phyloP scores from a whole-genome alignment of 2,797 vertebrate genomes.

The Eremophila alpestris region DNA sequence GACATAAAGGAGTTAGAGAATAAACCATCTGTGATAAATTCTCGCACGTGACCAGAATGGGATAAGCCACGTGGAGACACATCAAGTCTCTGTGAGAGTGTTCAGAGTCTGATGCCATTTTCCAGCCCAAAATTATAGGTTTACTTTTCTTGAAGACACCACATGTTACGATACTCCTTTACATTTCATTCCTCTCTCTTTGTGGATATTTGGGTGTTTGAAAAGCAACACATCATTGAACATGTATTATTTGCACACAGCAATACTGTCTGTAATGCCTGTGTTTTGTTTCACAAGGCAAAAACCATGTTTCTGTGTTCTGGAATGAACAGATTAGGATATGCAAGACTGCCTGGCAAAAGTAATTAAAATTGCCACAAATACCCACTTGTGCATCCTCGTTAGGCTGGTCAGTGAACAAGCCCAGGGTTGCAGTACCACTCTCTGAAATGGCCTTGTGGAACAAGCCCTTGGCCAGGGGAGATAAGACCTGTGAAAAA shows the following conservation, averaged over 20 bases:
- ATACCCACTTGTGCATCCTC: constrained; percentile 26
- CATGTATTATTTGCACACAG: not conserved
- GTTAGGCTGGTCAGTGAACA: not conserved
- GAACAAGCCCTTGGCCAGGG: constrained; percentile 82
- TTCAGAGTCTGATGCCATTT: not conserved
- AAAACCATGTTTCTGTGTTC: not conserved
- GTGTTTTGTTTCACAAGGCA: not conserved
- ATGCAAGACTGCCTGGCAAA: not conserved
- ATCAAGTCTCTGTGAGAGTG: no score
- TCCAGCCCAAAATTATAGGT: not conserved
- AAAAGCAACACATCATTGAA: not conserved
- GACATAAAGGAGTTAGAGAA: not conserved
- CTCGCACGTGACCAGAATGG: no score
- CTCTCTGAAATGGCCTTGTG: constrained; percentile 88
- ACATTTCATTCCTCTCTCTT: not conserved
- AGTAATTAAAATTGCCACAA: not conserved
- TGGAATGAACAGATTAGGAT: not conserved
- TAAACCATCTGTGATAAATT: no score
- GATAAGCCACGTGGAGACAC: no score
- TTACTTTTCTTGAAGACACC: not conserved
- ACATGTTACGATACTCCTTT: not conserved
- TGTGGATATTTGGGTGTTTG: not conserved
- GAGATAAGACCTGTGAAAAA: constrained; percentile 80
- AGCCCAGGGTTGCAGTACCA: constrained; percentile 64
- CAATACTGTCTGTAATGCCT: not conserved